Evolutionary conservation across 1,140 invertebrate species (phyloP), one percentile per base, ranked within the genome.

Genomic region (Drosophila kanapiae): DNA sequence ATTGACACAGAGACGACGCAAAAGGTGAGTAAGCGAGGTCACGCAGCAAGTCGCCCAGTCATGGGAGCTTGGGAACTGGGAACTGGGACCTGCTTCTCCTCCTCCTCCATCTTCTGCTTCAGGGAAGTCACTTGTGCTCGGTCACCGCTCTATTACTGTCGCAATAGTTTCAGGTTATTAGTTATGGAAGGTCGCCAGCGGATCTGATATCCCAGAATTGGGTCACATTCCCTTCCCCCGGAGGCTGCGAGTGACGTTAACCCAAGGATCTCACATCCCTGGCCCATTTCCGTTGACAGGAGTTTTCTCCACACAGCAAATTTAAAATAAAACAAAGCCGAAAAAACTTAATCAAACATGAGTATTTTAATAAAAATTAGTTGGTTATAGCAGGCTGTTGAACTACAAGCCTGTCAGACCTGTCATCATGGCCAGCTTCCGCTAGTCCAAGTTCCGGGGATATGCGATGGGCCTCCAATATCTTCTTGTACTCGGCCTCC

Each of bases 1-100:
- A 86, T 86, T 86, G 82, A 86, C 82, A 86, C 75, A 70, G 70
- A 23, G 13, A 23, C 33, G 35, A 64, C 38, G 64, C 62, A 54
- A 72, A 67, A 75, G 69, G 57, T 74, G 62, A 75, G 76, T 38
- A 78, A 75, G 69, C 57, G 70, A 70, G 53, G 53, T 56, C 35
- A 56, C 40, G 29, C 61, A 31, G 35, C 14, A 11, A 27, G 11
- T 13, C 8, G 18, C 33, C 23, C 31, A 35, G 45, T 61, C 14
- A 29, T 11, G 16, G 53, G 35, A 16, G 23, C 10, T 31, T 31
- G 57, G 53, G 13, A 37, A 6, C 14, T 4, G 37, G 13, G 23
- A 29, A 11, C 11, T 27, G 59, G 2, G n/a, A n/a, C 23, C 23
- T 3, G 3, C 23, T 23, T 3, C 23, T 23, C 23, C 23, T 23